A percentile compares a stretch with the other conserved stretches of the same genome.
phyloP scores from a whole-genome alignment of 2,797 vertebrate species.

The Tragopan temminckii region DNA sequence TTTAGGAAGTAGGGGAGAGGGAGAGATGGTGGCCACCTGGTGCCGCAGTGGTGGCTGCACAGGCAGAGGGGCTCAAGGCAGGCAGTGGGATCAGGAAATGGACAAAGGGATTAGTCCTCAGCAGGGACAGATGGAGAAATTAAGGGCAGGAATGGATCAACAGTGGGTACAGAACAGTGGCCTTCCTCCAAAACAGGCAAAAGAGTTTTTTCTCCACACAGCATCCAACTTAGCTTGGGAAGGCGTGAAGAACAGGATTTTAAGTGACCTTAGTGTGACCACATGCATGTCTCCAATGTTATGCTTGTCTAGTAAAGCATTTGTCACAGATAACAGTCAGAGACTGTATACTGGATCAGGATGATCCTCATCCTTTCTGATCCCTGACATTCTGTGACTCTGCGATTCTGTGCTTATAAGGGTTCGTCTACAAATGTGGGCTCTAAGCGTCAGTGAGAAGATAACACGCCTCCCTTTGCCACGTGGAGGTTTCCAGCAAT shows the following conservation, averaged over 20 bases:
- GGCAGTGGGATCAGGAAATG: not conserved
- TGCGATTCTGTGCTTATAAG: not conserved
- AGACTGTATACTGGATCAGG: not conserved
- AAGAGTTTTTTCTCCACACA: not conserved
- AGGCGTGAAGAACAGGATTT: not conserved
- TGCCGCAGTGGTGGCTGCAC: accelerated
- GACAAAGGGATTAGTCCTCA: not conserved
- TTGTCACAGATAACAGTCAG: not conserved
- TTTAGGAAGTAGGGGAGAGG: not conserved
- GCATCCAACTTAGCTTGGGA: not conserved
- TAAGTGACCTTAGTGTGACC: not conserved
- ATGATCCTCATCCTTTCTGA: not conserved
- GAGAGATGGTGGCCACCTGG: not conserved
- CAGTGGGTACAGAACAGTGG: not conserved
- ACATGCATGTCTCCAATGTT: not conserved
- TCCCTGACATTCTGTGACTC: too few relatives aligned
- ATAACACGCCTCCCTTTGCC: not conserved
- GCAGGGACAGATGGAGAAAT: not conserved
- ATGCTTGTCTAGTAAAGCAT: not conserved
- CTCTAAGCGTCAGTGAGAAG: not conserved
- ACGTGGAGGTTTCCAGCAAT: not conserved
- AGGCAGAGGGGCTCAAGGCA: not conserved
- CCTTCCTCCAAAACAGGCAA: not conserved
- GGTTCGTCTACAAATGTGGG: not conserved
- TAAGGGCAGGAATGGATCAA: not conserved